Conservation (phyloP, 2,797 vertebrate species). For the Capromys pilorides region DNA sequence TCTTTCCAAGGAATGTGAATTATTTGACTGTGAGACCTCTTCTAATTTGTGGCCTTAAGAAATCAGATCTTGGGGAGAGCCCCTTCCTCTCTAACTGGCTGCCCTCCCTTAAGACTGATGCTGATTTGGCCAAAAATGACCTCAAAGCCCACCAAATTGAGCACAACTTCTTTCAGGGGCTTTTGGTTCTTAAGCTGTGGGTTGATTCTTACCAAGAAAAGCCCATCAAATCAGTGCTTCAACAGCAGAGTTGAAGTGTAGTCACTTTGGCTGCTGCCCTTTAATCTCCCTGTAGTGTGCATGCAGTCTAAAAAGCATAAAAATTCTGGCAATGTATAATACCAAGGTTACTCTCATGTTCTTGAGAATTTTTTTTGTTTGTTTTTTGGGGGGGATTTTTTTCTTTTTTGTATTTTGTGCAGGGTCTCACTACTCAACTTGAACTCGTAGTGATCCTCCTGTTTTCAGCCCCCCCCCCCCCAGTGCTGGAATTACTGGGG, state of each 20-base stretch:
- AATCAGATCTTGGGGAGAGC: slow-evolving; percentile 71
- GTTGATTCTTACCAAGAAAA: slow-evolving; percentile 64
- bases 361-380: background rate
- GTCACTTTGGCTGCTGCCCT: slow-evolving; percentile 65
- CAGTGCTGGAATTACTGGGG: too few relatives aligned
- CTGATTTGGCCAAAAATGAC: slow-evolving; percentile 70
- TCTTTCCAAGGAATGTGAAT: slow-evolving; percentile 79
- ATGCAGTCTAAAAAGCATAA: slow-evolving; percentile 63
- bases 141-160: slow-evolving; percentile 68
- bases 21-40: slow-evolving; percentile 76
- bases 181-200: slow-evolving; percentile 60
- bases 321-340: slow-evolving; percentile 58
- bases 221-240: slow-evolving; percentile 41
- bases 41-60: slow-evolving; percentile 76
- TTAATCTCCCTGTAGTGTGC: slow-evolving; percentile 60
- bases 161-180: slow-evolving; percentile 66
- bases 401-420: too few relatives aligned
- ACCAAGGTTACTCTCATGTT: background rate
- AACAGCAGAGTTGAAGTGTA: slow-evolving; percentile 55
- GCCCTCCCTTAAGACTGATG: slow-evolving; percentile 67
- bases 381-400: too few relatives aligned
- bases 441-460: too few relatives aligned
- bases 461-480: too few relatives aligned
- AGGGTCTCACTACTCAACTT: too few relatives aligned
- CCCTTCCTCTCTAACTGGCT: slow-evolving; percentile 66